Evolutionary conservation across 2,888 invertebrate genomes (phyloP).

Genomic region (Drosophila koepferae): DNA sequence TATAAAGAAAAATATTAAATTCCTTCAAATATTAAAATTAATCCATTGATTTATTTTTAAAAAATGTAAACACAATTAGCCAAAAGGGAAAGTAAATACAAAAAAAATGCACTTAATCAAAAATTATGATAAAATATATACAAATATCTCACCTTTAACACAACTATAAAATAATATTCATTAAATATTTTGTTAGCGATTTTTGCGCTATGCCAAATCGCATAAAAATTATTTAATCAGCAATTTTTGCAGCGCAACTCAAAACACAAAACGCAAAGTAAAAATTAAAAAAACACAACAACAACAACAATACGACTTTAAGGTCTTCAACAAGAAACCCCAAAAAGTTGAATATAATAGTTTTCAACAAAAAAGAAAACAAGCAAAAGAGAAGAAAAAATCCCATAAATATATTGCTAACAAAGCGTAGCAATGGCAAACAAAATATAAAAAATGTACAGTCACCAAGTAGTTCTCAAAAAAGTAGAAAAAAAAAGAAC

Average conservation of each 20-base stretch:
- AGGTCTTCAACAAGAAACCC: conserved; percentile 30
- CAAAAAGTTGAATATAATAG: conserved; percentile 32
- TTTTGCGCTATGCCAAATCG: conserved; percentile 11
- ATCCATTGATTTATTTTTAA: not conserved
- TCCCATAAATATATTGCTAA: conserved; percentile 33
- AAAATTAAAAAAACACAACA: not conserved
- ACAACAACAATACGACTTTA: conserved; percentile 10
- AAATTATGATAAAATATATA: not conserved
- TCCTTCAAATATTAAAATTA: no score
- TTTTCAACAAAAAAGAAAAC: conserved; percentile 15
- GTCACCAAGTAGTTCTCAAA: conserved; percentile 22
- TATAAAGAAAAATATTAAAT: no score
- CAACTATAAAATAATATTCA: conserved; percentile 17
- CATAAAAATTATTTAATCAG: conserved; percentile 33
- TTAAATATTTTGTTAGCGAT: conserved; percentile 20
- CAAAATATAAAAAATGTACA: conserved; percentile 20
- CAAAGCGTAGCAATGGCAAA: conserved; percentile 29
- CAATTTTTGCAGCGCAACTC: conserved; percentile 22
- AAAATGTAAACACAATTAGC: not conserved
- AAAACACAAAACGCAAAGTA: conserved; percentile 6
- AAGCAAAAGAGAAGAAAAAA: conserved; percentile 8
- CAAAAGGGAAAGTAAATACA: not conserved
- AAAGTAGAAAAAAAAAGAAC: conserved; percentile 12
- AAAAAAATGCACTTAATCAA: not conserved
- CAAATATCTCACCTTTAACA: not conserved